Base-by-base conservation (phyloP, 2,888 invertebrate species). In the Stratiomys singularior region DNA sequence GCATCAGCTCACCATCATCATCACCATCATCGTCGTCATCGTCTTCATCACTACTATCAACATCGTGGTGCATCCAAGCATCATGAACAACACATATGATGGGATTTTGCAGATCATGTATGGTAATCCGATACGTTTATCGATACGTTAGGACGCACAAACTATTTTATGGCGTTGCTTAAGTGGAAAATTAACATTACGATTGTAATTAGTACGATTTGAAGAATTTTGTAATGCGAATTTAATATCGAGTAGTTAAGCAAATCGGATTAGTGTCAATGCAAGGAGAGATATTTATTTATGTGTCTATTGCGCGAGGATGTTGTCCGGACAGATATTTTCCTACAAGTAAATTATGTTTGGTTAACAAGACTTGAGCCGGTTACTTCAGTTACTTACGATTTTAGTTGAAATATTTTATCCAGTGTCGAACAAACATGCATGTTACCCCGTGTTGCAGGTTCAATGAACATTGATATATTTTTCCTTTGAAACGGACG, bases 111-210 rank as follows among this genome's bases (percentile, higher is more conserved):
- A 25, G 74, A 74, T 74, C 58, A 60, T 74, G 60, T 30, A 60
- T 60, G 44, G 74, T 74, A 74, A 74, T 74, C 60, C 60, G 74
- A 74, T 74, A 58, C 74, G 60, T 74, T 74, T 74, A 74, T 74
- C 74, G 74, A 74, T 74, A 37, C 46, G 30, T 60, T 52, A 52
- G 13, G n/a, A 60, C 21, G 23, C 47, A 58, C 28, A 25, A 56
- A 72, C 56, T 72, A 74, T 74, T 37, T 74, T 74, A 74, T 25
- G 47, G 21, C 74, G 60, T 37, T 74, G 74, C 37, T 74, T 13
- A 74, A 37, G 74, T 74, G 58, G 74, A 74, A 60, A 74, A 60
- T 58, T 58, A 74, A 47, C 71, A 71, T 74, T 74, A 58, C 74
- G 60, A 58, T 58, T 60, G 60, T 74, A 74, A 74, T 74, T 74